Base-by-base conservation (phyloP, 35 echinoderm and acorn worm species). In the Heliocidaris tuberculata region DNA sequence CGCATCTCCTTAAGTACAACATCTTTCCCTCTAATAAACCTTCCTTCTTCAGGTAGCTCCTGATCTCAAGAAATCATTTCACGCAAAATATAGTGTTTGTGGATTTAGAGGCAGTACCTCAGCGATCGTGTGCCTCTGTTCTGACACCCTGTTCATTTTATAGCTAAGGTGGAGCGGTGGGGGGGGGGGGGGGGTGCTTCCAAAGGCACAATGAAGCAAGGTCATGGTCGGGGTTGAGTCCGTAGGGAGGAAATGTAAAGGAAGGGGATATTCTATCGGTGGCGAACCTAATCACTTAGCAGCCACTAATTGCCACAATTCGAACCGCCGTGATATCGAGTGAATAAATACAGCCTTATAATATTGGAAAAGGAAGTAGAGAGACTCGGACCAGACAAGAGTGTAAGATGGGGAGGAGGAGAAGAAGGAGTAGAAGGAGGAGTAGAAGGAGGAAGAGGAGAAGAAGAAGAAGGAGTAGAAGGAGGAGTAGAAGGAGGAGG, bases 231-330 rank as follows among this genome's bases (percentile, higher is more conserved):
- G 65, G 87, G 87, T 47, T 16, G 31, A 17, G 87, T 89, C 87
- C 87, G 31, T 27, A 89, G 87, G 87, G 87, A 89, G 87, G 87
- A 89, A 89, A 48, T 5, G 87, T 13, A 27, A 89, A 89, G 87
- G 47, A 89, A 89, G 32, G 87, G 31, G 87, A 89, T 89, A 89
- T 89, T 32, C 87, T 48, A 48, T 89, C 87, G 31, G 87, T 89
- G 27, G 87, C 87, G 87, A 89, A 32, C 87, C 87, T 42, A 48
- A 47, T 89, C 47, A 89, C 47, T 89, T 89, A 89, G 47, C 87
- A 89, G 47, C 87, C 47, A 89, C 87, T 89, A 89, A 89, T 89
- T 89, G 87, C 87, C 87, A 78, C 65, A 78, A 78, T 78, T 78
- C 19, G 65, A 27, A n/a, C 65, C 65, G 65, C 65, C 17, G 65